phyloP scores from a whole-genome alignment of 2,888 invertebrate genomes.

The Meta bourneti region DNA sequence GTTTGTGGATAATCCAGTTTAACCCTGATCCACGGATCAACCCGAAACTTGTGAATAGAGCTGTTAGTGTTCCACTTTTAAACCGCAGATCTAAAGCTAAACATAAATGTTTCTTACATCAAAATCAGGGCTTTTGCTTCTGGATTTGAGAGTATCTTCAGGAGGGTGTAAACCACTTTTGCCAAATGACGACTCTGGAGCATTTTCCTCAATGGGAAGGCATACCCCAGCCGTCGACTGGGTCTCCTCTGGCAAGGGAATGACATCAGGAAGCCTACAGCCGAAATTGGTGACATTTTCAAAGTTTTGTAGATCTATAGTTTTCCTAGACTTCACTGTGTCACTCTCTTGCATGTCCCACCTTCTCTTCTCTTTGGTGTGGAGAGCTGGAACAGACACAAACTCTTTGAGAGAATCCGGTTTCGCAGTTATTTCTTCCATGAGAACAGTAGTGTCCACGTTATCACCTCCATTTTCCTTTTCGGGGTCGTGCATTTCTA shows the following conservation, averaged over 20 bases:
- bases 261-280: constrained; percentile 19
- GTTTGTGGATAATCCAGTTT: too few relatives aligned
- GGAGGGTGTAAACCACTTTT: neutral
- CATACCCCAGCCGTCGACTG: neutral
- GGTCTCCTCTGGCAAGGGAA: constrained; percentile 39
- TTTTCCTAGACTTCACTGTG: neutral
- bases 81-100: neutral
- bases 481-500: neutral
- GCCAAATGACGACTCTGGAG: neutral
- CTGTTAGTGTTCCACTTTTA: too few relatives aligned
- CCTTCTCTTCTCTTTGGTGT: constrained; percentile 3
- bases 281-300: neutral
- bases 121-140: neutral
- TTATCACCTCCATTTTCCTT: neutral
- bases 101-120: neutral
- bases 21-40: too few relatives aligned
- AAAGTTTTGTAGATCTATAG: neutral
- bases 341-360: constrained; percentile 43
- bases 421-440: neutral
- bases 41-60: too few relatives aligned
- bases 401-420: neutral
- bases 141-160: neutral
- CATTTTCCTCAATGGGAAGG: neutral
- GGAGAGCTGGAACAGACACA: neutral
- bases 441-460: too few relatives aligned